These are phyloP conservation scores for Canis aureus DNA, from an alignment of 2,113 vertebrate genomes.

Conservation along the genomic window DNA sequence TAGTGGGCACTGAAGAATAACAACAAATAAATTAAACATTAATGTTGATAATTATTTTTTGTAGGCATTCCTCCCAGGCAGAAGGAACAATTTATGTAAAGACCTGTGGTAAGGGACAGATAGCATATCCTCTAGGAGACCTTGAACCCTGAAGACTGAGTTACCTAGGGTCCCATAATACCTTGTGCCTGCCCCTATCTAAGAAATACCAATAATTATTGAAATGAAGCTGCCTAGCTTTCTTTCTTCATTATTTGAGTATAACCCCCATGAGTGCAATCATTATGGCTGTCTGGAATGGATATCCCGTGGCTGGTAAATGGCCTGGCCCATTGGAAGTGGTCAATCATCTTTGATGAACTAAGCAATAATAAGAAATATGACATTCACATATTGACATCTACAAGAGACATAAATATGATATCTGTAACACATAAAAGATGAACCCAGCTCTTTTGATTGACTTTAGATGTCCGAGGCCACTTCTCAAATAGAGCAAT, in stretches of 20 bases:
- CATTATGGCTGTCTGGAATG: neutral
- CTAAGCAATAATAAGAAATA: slow-evolving; percentile 10
- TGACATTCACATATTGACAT: neutral
- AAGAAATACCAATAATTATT: neutral
- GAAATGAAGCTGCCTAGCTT: neutral
- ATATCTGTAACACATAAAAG: neutral
- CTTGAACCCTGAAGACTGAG: neutral
- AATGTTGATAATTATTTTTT: neutral
- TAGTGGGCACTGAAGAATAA: neutral
- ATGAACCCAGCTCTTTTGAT: neutral
- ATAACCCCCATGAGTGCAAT: neutral
- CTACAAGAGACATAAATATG: neutral
- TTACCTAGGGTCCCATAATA: neutral
- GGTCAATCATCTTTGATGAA: neutral
- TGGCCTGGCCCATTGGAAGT: neutral
- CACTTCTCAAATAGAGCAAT: neutral
- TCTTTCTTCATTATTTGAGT: neutral
- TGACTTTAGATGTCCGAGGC: slow-evolving; percentile 4
- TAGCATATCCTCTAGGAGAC: neutral
- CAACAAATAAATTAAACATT: neutral
- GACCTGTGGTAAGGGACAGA: neutral
- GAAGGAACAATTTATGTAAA: neutral
- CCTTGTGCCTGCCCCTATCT: too few relatives aligned
- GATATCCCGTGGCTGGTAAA: neutral
- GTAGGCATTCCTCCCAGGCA: neutral